phyloP scores from a whole-genome alignment of 2,113 vertebrate genomes.

The Dipodomys spectabilis region DNA sequence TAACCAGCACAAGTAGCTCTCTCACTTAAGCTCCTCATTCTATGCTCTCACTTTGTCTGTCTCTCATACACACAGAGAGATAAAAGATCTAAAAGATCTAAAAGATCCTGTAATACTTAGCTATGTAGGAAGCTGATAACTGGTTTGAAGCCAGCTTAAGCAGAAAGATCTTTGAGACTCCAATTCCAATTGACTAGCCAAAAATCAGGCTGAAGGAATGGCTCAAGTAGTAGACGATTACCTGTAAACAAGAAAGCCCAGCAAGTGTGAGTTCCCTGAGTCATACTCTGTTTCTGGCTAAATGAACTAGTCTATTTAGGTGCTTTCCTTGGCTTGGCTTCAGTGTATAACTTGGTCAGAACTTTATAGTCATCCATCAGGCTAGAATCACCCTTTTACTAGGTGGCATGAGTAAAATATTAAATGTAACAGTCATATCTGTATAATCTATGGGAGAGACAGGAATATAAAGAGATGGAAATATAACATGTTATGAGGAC shows the following conservation, averaged over 20 bases:
- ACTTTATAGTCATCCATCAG: neutral
- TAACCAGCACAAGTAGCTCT: neutral
- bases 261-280: too few relatives aligned
- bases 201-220: too few relatives aligned
- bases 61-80: neutral
- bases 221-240: too few relatives aligned
- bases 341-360: constrained; percentile 20
- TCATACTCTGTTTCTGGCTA: too few relatives aligned
- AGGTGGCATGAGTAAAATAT: neutral
- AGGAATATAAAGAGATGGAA: constrained; percentile 41
- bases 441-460: neutral
- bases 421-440: neutral
- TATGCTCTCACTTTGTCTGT: too few relatives aligned
- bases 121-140: too few relatives aligned
- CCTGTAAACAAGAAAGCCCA: too few relatives aligned
- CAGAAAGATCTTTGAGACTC: too few relatives aligned
- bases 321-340: constrained; percentile 38
- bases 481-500: neutral
- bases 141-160: too few relatives aligned
- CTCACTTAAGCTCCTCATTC: constrained; percentile 16
- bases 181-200: too few relatives aligned
- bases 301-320: neutral
- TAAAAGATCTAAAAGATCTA: neutral
- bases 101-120: too few relatives aligned
- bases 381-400: neutral